phyloP scores from a whole-genome alignment of 2,888 invertebrate species.

The Tuberolachnus salignus region DNA sequence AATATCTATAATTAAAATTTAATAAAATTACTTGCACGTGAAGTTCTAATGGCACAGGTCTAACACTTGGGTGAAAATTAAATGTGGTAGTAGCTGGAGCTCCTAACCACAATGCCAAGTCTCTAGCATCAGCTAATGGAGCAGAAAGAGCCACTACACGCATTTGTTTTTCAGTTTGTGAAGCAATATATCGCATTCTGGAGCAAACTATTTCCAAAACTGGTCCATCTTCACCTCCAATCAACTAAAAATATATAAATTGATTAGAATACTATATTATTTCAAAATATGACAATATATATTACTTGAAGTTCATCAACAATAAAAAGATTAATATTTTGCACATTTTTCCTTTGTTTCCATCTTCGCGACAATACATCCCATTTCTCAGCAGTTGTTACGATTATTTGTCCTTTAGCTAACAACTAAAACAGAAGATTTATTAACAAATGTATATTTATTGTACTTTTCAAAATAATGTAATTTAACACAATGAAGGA shows the following conservation, averaged over 20 bases:
- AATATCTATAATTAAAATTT: conserved; percentile 10
- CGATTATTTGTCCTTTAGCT: conserved; percentile 92
- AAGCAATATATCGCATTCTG: conserved; percentile 92
- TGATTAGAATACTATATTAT: neutral
- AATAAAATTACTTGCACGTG: conserved; percentile 73
- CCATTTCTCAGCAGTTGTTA: conserved; percentile 98
- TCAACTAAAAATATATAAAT: conserved; percentile 63
- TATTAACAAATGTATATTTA: neutral
- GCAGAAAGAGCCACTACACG: conserved; percentile 93
- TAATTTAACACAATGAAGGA: conserved; percentile 5
- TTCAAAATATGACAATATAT: neutral
- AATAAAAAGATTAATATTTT: conserved; percentile 93
- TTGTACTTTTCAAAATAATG: too few relatives aligned
- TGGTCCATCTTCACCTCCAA: conserved; percentile 90
- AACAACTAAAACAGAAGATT: conserved; percentile 67
- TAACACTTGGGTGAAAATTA: conserved; percentile 97
- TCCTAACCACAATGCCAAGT: conserved; percentile 95
- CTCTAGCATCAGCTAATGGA: conserved; percentile 92
- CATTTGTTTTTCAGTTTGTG: conserved; percentile 87
- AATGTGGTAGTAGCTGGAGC: conserved; percentile 92
- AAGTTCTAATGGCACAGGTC: conserved; percentile 92
- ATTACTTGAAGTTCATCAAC: conserved; percentile 90
- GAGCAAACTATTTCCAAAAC: conserved; percentile 93
- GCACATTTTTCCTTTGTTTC: conserved; percentile 99
- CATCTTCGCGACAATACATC: conserved; percentile 96